Evolutionary conservation across 2,797 vertebrate species (phyloP).

Genomic region (Halcyon leucocephala): DNA sequence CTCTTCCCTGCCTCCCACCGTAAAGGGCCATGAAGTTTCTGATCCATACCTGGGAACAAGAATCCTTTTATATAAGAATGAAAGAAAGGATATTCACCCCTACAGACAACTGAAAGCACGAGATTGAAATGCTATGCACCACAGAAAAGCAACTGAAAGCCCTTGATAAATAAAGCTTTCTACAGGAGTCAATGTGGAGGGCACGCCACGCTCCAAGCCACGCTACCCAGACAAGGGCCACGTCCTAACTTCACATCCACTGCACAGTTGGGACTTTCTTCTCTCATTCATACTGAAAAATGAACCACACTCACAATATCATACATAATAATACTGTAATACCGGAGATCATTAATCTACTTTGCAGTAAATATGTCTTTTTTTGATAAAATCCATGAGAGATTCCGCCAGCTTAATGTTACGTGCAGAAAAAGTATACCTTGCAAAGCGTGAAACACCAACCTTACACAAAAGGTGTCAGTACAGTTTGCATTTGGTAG

Average conservation of each 20-base stretch:
- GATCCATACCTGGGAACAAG: accelerated
- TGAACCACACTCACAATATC: not conserved
- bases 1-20: accelerated
- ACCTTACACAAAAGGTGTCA: not conserved
- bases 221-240: not conserved
- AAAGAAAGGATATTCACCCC: not conserved
- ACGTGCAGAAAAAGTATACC: not conserved
- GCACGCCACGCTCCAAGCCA: not conserved
- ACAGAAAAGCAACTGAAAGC: not conserved
- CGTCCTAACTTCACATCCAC: not conserved
- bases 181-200: not conserved
- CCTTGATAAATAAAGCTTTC: not conserved
- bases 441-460: not conserved
- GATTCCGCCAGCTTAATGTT: not conserved
- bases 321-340: not conserved
- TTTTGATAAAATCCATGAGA: not conserved
- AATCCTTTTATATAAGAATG: not conserved
- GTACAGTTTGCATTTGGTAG: not conserved
- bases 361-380: not conserved
- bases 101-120: not conserved
- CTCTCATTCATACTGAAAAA: not conserved
- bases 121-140: not conserved
- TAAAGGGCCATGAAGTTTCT: not conserved
- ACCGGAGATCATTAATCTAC: not conserved
- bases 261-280: not conserved